Base-by-base conservation (phyloP, 2,888 invertebrate species). In the Polymixis lichenea region DNA sequence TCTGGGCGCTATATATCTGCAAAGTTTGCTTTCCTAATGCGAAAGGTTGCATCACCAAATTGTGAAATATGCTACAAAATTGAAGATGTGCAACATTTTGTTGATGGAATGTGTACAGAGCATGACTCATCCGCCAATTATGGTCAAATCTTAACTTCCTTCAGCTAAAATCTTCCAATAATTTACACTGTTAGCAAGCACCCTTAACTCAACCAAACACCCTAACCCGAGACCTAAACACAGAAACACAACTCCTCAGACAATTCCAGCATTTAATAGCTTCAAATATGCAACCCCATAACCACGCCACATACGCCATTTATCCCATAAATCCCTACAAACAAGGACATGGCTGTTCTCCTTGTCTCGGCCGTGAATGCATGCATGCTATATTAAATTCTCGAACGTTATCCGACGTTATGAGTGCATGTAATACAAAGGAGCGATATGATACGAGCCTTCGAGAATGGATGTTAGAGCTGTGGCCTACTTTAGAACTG, bases 381-480 rank as follows among this genome's bases (percentile, higher is more conserved):
- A 85, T 72, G 65, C 71, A 74, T 84, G 80, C 68, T 79, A 84
- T 86, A 86, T 87, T 87, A 87, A 87, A 87, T 88, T 87, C 87
- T 86, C 71, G 80, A 72, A 64, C 84, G 68, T 84, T 75, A 88
- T 88, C 88, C 86, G 25, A 61, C 58, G 67, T 66, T 86, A 88
- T 87, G 80, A 86, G 78, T 77, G 77, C 77, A 69, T 74, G 72
- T 70, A 25, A 68, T 61, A 71, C 61, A 75, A 82, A 74, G 77
- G 71, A 53, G 38, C 60, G 68, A 56, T 51, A 32, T 53, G 66
- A 56, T 68, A 43, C 66, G 71, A 72, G 72, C 32, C 72, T 60
- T 71, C 32, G 51, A 81, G 72, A 72, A 81, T 64, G 38, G 51
- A 53, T 65, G 58, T 65, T 65, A 51, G 62, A 56, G 32, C n/a